Base-by-base conservation (phyloP, 2,888 invertebrate species). In the Rhagonycha fulva region DNA sequence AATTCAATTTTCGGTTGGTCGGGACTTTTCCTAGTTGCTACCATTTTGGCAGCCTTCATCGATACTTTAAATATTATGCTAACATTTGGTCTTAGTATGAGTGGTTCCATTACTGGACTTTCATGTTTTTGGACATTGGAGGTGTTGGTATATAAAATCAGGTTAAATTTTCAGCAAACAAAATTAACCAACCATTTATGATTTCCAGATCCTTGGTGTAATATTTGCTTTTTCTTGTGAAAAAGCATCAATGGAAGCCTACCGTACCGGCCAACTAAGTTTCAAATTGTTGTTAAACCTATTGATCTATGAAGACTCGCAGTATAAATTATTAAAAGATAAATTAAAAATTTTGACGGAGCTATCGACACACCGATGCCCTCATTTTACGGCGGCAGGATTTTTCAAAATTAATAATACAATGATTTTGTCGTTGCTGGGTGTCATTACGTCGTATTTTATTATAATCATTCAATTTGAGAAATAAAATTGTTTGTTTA, bases 261-360 rank as follows among this genome's bases (percentile, higher is more conserved):
- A 74, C n/a, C 72, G 71, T 69, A 81, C 81, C 1, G 70, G 78
- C 1, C 73, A 76, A 14, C 79, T 81, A 24, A 78, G 79, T 68
- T 81, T 79, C 60, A 80, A 77, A 63, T 63, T 82, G 7, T 74
- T 82, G 3, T 78, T 79, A 23, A 78, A 79, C 62, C n/a, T 81
- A 26, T 78, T 81, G 9, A 14, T 66, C 12, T 11, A 2, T n/a
- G 32, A 32, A n/a, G 12, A 32, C n/a, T 66, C 74, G 5, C 70
- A 74, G 63, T 71, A 76, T 9, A 63, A 66, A 14, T 28, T 63
- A 62, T 23, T 70, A n/a, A n/a, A 63, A 14, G 60, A 70, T 12
- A 70, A 19, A 24, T 68, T 74, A 11, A 68, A 68, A 5, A 70
- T 78, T 14, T 60, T 80, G 14, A 75, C 76, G 2, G 68, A 75